Percentiles rank a stretch among this genome's conserved stretches.
Conservation (phyloP, 2,888 invertebrate species). For the Loripinus fragilis region DNA sequence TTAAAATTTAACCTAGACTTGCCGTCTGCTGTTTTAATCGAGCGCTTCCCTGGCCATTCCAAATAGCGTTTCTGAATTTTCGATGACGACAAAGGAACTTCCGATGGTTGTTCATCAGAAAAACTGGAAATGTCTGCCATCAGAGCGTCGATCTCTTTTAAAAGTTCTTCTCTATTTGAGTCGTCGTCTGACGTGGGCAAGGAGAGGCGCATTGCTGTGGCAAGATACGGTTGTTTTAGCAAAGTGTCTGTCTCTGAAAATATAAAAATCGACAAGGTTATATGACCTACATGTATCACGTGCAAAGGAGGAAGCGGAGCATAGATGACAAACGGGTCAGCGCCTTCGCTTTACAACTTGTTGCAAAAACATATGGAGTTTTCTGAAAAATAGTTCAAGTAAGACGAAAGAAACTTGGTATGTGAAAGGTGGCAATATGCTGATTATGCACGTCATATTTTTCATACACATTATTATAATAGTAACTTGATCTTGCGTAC, state of each 20-base stretch:
- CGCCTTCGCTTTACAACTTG: no score
- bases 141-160: constrained; percentile 44
- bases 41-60: constrained; percentile 21
- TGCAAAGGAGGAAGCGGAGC: no score
- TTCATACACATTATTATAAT: no score
- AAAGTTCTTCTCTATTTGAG: constrained; percentile 46
- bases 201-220: constrained; percentile 48
- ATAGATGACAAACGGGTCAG: no score
- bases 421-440: no score
- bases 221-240: constrained; percentile 24
- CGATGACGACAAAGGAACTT: neutral
- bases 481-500: no score
- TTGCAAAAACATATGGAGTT: no score
- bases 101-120: neutral
- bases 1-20: neutral
- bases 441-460: no score
- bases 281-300: no score
- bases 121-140: constrained; percentile 16
- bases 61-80: constrained; percentile 4
- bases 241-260: neutral
- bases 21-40: neutral
- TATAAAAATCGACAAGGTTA: neutral
- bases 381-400: no score
- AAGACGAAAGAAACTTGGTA: no score
- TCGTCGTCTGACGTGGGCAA: constrained; percentile 10